Conservation (phyloP, 2,113 vertebrate species). For the Urocynchramus pylzowi region DNA sequence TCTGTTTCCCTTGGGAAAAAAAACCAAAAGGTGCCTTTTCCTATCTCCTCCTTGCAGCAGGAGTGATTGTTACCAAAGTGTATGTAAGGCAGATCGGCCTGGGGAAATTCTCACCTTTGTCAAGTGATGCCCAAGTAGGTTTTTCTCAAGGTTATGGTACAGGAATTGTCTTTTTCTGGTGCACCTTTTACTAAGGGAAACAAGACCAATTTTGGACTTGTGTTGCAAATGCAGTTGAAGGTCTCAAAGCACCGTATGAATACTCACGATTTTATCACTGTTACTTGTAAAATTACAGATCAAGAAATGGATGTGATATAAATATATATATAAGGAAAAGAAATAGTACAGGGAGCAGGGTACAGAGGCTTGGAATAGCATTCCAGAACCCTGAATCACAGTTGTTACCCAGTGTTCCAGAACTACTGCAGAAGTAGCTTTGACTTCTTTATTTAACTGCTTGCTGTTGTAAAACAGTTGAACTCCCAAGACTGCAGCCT, state of each 20-base stretch:
- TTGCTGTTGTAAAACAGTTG: neutral
- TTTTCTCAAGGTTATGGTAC: neutral
- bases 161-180: neutral
- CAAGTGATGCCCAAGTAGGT: neutral
- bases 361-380: neutral
- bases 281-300: neutral
- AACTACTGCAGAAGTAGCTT: neutral
- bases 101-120: neutral
- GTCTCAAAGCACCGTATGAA: neutral
- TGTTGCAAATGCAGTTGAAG: neutral
- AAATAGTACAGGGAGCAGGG: neutral
- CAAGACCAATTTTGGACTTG: neutral
- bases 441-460: neutral
- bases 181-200: neutral
- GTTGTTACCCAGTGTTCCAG: neutral
- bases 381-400: neutral
- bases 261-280: neutral
- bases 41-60: neutral
- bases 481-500: neutral
- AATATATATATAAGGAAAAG: neutral
- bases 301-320: neutral
- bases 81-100: neutral
- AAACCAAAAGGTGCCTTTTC: neutral
- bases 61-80: neutral
- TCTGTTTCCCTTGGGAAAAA: neutral